phyloP scores from a whole-genome alignment of 2,888 invertebrate species.

The Tenthredo scrophulariae region DNA sequence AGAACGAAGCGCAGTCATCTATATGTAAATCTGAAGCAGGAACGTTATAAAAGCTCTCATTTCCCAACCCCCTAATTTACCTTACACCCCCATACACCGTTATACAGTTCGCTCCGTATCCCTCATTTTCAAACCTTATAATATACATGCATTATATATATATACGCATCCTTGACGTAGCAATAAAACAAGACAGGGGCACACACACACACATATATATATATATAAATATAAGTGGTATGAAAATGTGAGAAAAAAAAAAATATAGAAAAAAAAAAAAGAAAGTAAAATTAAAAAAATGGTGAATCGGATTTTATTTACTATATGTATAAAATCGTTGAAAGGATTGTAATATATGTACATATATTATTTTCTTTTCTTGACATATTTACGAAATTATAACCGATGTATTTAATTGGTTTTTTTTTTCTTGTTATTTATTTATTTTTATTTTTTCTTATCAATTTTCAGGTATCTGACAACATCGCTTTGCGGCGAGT shows the following conservation, averaged over 20 bases:
- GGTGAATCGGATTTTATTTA: too few species aligned
- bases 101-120: background rate
- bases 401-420: too few species aligned
- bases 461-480: constrained; percentile 88
- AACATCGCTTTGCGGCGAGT: constrained; percentile 89
- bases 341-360: too few species aligned
- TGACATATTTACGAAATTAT: too few species aligned
- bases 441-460: too few species aligned
- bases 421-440: too few species aligned
- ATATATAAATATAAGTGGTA: background rate
- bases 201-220: background rate
- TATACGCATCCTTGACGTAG: background rate
- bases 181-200: background rate
- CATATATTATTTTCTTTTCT: too few species aligned
- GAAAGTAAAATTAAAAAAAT: too few species aligned
- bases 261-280: too few species aligned
- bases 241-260: too few species aligned
- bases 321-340: too few species aligned
- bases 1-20: constrained; percentile 33
- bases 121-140: background rate
- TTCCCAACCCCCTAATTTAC: constrained; percentile 36
- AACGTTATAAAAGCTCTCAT: constrained; percentile 32
- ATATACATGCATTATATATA: too few species aligned
- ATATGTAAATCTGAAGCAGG: constrained; percentile 41
- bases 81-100: background rate